Conservation (phyloP, 92 coral and sea anemone genomes). For the Porites evermanni region DNA sequence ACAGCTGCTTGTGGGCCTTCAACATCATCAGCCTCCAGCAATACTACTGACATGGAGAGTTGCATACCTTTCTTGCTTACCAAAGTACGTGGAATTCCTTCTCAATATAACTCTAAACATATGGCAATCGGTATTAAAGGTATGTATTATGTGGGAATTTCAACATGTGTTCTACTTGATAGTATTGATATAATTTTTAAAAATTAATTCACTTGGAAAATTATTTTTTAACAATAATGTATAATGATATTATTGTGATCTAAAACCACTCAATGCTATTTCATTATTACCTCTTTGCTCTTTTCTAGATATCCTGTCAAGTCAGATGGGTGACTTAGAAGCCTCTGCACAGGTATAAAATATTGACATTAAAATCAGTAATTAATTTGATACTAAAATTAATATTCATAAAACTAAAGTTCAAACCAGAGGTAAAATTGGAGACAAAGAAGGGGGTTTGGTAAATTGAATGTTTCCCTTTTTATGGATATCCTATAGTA, state of each 20-base stretch:
- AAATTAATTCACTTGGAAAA: no score
- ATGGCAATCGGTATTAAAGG: constrained; percentile 90
- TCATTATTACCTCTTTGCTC: neutral
- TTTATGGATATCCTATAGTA: no score
- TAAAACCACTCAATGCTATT: neutral
- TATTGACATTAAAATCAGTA: neutral
- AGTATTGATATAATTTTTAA: no score
- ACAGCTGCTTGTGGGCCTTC: constrained; percentile 4
- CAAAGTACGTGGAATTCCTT: constrained; percentile 85
- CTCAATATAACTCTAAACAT: constrained; percentile 67
- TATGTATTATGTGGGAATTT: neutral
- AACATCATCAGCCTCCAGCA: neutral
- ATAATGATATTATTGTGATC: neutral
- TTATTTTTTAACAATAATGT: neutral
- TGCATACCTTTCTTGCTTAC: constrained; percentile 84
- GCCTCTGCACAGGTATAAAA: constrained; percentile 92
- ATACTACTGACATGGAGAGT: neutral
- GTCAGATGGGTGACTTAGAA: constrained; percentile 88
- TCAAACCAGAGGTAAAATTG: no score
- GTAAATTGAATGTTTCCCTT: no score
- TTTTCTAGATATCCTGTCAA: constrained; percentile 86
- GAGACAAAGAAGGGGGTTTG: no score
- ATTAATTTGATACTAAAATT: neutral
- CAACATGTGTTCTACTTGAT: no score
- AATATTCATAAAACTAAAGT: no score